Base-by-base conservation (phyloP, 2,888 invertebrate species). In the Dolomedes plantarius region DNA sequence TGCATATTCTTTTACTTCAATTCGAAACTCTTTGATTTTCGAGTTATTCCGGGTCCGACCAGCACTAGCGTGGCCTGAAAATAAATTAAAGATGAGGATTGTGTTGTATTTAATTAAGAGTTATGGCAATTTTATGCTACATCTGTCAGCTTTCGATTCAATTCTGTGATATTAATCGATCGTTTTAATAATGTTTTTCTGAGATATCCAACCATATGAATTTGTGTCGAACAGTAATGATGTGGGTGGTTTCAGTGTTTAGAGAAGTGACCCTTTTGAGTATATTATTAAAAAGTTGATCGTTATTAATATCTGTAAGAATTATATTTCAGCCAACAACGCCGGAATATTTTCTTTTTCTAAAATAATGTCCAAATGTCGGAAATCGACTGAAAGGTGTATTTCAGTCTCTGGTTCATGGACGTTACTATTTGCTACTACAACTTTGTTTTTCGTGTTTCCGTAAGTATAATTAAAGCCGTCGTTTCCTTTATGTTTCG, bases 331-430 rank as follows among this genome's bases (percentile, higher is more conserved):
- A 65, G 19, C 72, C 19, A 46, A 13, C 11, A 68, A 1, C n/a
- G 28, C n/a, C 31, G 32, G n/a, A 69, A 56, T 46, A 27, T 64
- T 50, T 41, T 71, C 62, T 29, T 41, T 32, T 50, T 41, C 36
- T 71, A 56, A 79, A 79, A 90, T 86, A 88, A 97, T 97, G 97
- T 96, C 97, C 94, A 96, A 95, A 95, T 97, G 97, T 94, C 31
- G 36, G 32, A 97, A 97, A 94, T 95, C 96, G 92, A 96, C 96
- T 93, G 97, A 97, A 93, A 96, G 97, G 94, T 97, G 96, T 93
- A 95, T 98, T 94, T 99, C 99, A 93, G 98, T 98, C 93, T 96
- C 97, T 91, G 97, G 98, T 94, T 98, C 99, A 92, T 99, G 99
- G 99, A 95, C 96, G 90, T 93, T 99, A 91, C 94, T 99, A 90